Conservation (phyloP, 1,140 invertebrate species). For the Paraescarpia echinospica region DNA sequence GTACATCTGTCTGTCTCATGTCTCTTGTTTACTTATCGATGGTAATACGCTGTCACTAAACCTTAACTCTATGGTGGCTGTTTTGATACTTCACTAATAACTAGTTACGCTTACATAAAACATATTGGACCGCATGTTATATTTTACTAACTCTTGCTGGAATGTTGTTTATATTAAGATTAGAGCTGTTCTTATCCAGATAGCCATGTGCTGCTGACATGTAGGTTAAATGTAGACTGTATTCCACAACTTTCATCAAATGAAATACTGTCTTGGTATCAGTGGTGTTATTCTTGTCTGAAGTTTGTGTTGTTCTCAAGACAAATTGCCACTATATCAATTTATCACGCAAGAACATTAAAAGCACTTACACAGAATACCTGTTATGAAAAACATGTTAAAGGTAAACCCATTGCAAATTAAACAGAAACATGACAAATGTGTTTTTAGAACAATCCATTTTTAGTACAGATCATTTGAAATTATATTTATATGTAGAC, state of each 20-base stretch:
- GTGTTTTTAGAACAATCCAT: background rate
- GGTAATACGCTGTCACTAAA: background rate
- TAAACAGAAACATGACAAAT: background rate
- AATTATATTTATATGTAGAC: background rate
- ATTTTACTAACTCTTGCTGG: background rate
- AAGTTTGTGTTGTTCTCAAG: background rate
- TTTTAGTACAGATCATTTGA: background rate
- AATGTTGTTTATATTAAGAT: background rate
- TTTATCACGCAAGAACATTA: background rate
- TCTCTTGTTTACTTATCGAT: background rate
- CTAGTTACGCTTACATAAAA: background rate
- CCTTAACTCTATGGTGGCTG: background rate
- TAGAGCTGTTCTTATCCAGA: background rate
- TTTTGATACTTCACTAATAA: background rate
- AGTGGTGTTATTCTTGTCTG: background rate
- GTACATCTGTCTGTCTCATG: conserved; percentile 52
- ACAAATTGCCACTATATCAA: background rate
- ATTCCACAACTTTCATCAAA: background rate
- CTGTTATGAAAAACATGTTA: background rate
- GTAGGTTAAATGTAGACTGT: background rate
- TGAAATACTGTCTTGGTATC: background rate
- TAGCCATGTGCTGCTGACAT: background rate
- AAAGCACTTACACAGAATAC: background rate
- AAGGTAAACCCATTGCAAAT: background rate
- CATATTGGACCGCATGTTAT: background rate